Conservation (phyloP, 2,113 vertebrate species). For the Xerus inauris region DNA sequence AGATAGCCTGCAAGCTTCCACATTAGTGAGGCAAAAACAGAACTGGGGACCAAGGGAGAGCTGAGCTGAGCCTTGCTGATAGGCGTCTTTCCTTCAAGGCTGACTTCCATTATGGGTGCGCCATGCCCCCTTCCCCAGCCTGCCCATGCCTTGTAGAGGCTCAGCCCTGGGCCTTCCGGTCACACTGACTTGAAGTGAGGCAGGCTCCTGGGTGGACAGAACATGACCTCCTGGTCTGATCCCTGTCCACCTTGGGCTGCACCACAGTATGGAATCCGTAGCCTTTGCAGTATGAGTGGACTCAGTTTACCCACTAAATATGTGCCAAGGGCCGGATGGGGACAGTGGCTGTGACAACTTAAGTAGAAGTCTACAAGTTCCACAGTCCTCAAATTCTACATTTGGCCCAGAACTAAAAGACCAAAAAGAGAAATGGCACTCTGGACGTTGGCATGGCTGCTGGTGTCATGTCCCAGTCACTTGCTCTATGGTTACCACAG, state of each 20-base stretch:
- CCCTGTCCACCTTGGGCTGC: neutral
- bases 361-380: neutral
- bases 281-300: neutral
- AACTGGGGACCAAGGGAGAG: neutral
- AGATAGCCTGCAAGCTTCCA: neutral
- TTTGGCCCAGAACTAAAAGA: neutral
- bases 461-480: neutral
- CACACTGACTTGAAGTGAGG: fast-evolving
- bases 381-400: neutral
- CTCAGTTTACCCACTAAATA: neutral
- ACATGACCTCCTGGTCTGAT: neutral
- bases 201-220: neutral
- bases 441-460: neutral
- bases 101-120: fast-evolving
- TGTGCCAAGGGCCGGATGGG: fast-evolving
- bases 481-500: neutral
- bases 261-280: neutral
- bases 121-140: fast-evolving
- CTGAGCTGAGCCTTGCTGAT: neutral
- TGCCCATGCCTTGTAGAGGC: fast-evolving
- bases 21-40: neutral
- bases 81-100: neutral
- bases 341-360: neutral
- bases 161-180: neutral
- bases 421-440: neutral